Percentiles rank a stretch among this genome's conserved stretches.
phyloP scores from a whole-genome alignment of 1,140 invertebrate genomes.

The Megathymus violae region DNA sequence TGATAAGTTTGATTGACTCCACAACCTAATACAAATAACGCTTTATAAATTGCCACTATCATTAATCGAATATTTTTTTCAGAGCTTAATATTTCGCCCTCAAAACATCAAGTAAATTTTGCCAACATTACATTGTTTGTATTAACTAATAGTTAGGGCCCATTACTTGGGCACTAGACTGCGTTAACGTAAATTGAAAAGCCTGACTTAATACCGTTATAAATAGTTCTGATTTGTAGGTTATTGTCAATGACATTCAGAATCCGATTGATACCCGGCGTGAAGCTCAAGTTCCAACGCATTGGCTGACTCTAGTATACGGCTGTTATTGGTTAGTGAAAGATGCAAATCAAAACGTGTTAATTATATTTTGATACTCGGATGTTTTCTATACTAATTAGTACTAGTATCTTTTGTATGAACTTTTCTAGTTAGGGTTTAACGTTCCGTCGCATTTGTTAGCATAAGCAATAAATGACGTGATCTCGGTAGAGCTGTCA shows the following conservation, averaged over 20 bases:
- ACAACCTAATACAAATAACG: too few species aligned
- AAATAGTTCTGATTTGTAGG: slow-evolving; percentile 12
- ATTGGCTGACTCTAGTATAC: slow-evolving; percentile 83
- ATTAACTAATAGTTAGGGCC: not conserved
- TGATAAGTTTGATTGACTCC: too few species aligned
- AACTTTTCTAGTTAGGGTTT: slow-evolving; percentile 69
- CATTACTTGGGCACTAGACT: not conserved
- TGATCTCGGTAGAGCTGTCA: slow-evolving; percentile 13
- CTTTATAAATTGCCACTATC: too few species aligned
- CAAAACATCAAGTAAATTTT: not conserved
- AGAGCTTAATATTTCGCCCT: too few species aligned
- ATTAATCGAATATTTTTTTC: too few species aligned
- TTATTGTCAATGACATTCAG: slow-evolving; percentile 55
- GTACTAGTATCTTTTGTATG: slow-evolving; percentile 76
- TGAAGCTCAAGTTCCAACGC: slow-evolving; percentile 74
- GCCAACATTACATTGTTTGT: not conserved
- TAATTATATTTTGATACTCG: slow-evolving; percentile 84
- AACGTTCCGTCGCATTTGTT: slow-evolving; percentile 69
- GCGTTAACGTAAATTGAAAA: not conserved
- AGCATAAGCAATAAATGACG: slow-evolving; percentile 42
- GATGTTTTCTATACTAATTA: slow-evolving; percentile 82
- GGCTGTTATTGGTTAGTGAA: slow-evolving; percentile 84
- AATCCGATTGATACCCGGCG: slow-evolving; percentile 50
- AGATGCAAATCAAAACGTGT: slow-evolving; percentile 77
- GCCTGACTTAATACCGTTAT: not conserved